These are phyloP conservation scores for Bellardia bayeri DNA, from an alignment of 2,888 invertebrate genomes.

Conservation along the genomic window DNA sequence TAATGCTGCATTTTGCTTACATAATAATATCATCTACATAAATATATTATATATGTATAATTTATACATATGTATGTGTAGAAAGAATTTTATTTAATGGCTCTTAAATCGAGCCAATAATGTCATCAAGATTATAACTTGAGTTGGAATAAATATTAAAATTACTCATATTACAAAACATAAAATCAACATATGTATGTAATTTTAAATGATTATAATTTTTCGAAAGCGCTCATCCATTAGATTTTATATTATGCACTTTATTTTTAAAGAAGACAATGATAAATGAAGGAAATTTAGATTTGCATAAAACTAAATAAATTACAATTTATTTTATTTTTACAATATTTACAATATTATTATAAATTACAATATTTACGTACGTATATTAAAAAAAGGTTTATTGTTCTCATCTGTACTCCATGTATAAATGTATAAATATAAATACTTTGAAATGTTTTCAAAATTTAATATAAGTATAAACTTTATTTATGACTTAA, in stretches of 20 bases:
- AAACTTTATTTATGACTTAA: conserved; percentile 64
- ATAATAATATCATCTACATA: neutral
- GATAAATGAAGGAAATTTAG: conserved; percentile 66
- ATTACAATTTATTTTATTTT: too few relatives aligned
- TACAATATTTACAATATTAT: too few relatives aligned
- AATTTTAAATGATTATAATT: conserved; percentile 44
- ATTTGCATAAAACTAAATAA: conserved; percentile 48
- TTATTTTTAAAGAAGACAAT: conserved; percentile 56
- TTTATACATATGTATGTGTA: neutral
- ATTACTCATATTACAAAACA: conserved; percentile 16
- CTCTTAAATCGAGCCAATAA: conserved; percentile 70
- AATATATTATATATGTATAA: neutral
- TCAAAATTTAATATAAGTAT: conserved; percentile 42
- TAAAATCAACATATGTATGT: conserved; percentile 52
- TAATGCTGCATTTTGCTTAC: conserved; percentile 26
- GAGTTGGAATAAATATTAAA: conserved; percentile 28
- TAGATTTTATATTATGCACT: neutral
- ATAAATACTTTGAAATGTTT: neutral
- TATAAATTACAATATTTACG: too few relatives aligned
- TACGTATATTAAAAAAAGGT: conserved; percentile 22
- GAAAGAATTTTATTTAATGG: conserved; percentile 50
- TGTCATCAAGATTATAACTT: conserved; percentile 64
- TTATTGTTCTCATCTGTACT: conserved; percentile 38
- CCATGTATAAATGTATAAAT: neutral
- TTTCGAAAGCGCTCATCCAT: neutral